phyloP scores from a whole-genome alignment of 2,113 vertebrate genomes.

The Coregonus clupeaformis region DNA sequence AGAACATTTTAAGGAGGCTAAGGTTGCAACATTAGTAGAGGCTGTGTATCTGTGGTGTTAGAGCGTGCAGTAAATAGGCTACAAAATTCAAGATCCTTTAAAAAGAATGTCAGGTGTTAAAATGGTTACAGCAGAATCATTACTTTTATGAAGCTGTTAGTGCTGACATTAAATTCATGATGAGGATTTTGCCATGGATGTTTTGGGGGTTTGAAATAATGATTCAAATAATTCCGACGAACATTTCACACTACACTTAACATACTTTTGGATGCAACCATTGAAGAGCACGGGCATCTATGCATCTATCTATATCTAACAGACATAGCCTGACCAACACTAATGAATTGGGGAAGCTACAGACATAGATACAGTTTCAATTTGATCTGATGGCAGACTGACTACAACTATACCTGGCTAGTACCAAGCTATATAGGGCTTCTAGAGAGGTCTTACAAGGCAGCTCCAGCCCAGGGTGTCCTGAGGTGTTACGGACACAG shows the following conservation, averaged over 20 bases:
- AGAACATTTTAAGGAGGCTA: not conserved
- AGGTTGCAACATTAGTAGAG: slow-evolving; percentile 41
- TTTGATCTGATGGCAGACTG: not conserved
- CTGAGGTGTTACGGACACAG: slow-evolving; percentile 86
- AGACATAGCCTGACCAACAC: too few relatives aligned
- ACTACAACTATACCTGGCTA: not conserved
- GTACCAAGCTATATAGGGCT: slow-evolving; percentile 13
- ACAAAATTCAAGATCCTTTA: not conserved
- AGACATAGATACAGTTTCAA: slow-evolving; percentile 1
- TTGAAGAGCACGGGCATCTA: not conserved
- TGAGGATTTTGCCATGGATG: not conserved
- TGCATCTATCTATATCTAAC: not conserved
- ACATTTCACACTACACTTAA: not conserved
- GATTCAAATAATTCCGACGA: slow-evolving; percentile 7
- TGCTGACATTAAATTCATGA: not conserved
- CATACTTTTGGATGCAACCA: not conserved
- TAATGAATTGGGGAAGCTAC: slow-evolving; percentile 13
- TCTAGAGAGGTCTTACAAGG: slow-evolving; percentile 80
- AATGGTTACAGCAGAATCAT: slow-evolving; percentile 18
- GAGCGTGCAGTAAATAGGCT: slow-evolving; percentile 44
- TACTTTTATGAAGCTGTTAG: not conserved
- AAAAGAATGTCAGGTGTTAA: slow-evolving; percentile 37
- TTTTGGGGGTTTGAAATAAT: slow-evolving; percentile 10
- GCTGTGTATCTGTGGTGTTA: slow-evolving; percentile 31
- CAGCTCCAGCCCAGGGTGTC: slow-evolving; percentile 91